These are phyloP conservation scores for Atethmia centrago DNA, from an alignment of 2,888 invertebrate genomes.

Conservation along the genomic window DNA sequence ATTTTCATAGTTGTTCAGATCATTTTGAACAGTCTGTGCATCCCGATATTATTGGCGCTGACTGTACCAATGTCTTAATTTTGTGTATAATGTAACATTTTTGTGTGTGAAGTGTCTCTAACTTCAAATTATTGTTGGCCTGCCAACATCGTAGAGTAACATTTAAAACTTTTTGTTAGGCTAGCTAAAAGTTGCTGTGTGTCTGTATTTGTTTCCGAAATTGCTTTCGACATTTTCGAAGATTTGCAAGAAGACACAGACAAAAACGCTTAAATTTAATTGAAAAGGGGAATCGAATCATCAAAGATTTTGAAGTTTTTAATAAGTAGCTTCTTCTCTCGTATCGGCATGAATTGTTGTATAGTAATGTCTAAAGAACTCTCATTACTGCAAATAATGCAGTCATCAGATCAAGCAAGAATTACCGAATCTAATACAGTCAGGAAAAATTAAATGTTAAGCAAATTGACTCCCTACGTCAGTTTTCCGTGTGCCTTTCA, in stretches of 20 bases:
- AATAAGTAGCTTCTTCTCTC: conserved; percentile 5
- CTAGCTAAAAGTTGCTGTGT: neutral
- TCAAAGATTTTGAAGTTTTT: neutral
- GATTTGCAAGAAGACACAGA: conserved; percentile 2
- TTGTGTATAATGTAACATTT: no score
- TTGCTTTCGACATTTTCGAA: conserved; percentile 3
- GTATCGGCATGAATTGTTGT: neutral
- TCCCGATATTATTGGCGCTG: no score
- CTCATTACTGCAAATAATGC: neutral
- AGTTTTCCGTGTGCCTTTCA: neutral
- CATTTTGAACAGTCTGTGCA: no score
- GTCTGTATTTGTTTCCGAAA: conserved; percentile 3
- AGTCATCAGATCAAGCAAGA: neutral
- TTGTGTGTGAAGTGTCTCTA: neutral
- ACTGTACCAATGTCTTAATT: no score
- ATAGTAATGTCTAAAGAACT: neutral
- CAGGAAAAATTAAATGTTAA: neutral
- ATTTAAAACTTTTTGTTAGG: neutral
- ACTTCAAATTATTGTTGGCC: neutral
- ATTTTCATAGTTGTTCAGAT: no score
- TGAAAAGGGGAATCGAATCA: conserved; percentile 1
- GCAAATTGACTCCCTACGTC: neutral
- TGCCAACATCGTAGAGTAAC: neutral
- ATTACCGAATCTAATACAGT: neutral
- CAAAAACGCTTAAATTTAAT: conserved; percentile 7